phyloP scores from a whole-genome alignment of 1,140 invertebrate species.

The Zeugodacus cucurbitae region DNA sequence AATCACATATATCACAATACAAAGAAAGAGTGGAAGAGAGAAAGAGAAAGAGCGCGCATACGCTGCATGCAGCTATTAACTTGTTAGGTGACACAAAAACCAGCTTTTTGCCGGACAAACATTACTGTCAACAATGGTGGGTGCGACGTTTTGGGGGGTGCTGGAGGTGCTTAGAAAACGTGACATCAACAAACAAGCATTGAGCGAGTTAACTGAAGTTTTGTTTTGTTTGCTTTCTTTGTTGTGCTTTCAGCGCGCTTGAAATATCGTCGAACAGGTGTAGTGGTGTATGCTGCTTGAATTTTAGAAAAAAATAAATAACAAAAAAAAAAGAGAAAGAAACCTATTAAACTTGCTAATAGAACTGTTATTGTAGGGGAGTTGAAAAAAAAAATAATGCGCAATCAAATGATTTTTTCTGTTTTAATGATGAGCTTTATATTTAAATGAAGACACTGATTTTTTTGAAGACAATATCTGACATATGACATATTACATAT shows the following conservation, averaged over 20 bases:
- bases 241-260: not conserved
- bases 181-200: slow-evolving; percentile 29
- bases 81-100: not conserved
- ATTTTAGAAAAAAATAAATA: not conserved
- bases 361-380: too few relatives aligned
- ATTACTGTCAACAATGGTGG: not conserved
- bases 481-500: too few relatives aligned
- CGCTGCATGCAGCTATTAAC: not conserved
- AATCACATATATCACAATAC: too few relatives aligned
- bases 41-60: too few relatives aligned
- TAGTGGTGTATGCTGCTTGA: not conserved
- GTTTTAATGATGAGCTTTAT: too few relatives aligned
- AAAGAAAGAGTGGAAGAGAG: too few relatives aligned
- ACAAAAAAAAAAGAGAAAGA: too few relatives aligned
- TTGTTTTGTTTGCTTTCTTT: not conserved
- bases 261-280: not conserved
- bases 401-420: too few relatives aligned
- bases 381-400: too few relatives aligned
- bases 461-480: too few relatives aligned
- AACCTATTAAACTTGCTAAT: too few relatives aligned
- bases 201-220: not conserved
- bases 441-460: too few relatives aligned
- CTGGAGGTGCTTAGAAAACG: not conserved
- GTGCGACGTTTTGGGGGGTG: not conserved
- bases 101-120: not conserved